These are phyloP conservation scores for Volucella zonaria DNA, from an alignment of 2,888 invertebrate species.

Conservation along the genomic window DNA sequence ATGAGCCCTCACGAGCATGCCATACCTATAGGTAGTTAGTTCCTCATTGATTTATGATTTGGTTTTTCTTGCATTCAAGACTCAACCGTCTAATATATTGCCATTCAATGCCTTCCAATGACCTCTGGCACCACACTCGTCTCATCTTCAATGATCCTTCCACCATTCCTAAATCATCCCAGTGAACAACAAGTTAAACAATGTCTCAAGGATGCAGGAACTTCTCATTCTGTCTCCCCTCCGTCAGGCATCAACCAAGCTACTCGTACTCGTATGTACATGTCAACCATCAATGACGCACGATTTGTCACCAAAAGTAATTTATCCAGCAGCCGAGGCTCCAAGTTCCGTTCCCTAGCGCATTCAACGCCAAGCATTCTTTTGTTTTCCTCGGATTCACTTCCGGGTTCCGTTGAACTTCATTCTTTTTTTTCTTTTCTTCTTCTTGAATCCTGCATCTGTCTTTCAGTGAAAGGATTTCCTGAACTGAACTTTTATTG, in stretches of 20 bases:
- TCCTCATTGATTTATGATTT: too few relatives aligned
- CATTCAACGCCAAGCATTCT: slow-evolving; percentile 54
- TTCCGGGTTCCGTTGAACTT: slow-evolving; percentile 57
- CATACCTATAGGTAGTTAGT: too few relatives aligned
- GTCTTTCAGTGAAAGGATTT: slow-evolving; percentile 67
- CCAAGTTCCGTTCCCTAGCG: slow-evolving; percentile 31
- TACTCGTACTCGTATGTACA: slow-evolving; percentile 10
- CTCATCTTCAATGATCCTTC: background rate
- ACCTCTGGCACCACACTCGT: background rate
- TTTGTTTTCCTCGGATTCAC: slow-evolving; percentile 61
- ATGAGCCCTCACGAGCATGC: too few relatives aligned
- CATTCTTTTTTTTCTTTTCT: slow-evolving; percentile 20
- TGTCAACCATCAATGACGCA: slow-evolving; percentile 69
- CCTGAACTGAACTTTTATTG: slow-evolving; percentile 69
- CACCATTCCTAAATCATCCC: background rate
- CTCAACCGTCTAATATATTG: background rate
- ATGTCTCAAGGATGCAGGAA: slow-evolving; percentile 49
- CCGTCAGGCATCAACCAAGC: background rate
- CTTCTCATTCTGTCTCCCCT: background rate
- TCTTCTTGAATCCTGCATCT: slow-evolving; percentile 34
- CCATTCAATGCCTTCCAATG: background rate
- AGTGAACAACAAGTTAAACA: slow-evolving; percentile 62
- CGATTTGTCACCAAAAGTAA: slow-evolving; percentile 71
- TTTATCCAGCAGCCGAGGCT: slow-evolving; percentile 59
- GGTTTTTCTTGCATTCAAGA: too few relatives aligned